Evolutionary conservation across 2,797 vertebrate species (phyloP).

Genomic region (Sebastolobus altivelis): DNA sequence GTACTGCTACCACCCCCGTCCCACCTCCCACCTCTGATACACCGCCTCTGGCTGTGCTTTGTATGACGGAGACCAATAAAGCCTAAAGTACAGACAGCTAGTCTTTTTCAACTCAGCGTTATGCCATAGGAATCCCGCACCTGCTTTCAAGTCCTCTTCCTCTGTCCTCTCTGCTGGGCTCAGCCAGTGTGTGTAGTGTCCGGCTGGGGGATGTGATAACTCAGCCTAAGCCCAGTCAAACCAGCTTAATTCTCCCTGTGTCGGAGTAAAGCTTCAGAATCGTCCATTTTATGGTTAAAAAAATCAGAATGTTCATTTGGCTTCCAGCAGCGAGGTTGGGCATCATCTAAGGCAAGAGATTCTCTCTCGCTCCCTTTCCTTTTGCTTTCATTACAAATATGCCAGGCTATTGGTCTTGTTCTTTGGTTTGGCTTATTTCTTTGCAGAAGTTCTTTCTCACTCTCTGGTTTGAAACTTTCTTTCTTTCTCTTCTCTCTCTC

Average conservation of each 20-base stretch:
- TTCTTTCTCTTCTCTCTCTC: conserved; percentile 20
- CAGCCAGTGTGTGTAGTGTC: conserved; percentile 71
- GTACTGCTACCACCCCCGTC: conserved; percentile 44
- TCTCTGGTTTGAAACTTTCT: conserved; percentile 63
- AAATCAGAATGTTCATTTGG: conserved; percentile 74
- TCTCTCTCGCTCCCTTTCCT: conserved; percentile 47
- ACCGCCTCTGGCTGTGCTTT: conserved; percentile 73
- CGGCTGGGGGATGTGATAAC: conserved; percentile 83
- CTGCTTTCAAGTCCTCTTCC: conserved; percentile 77
- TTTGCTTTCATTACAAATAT: conserved; percentile 69
- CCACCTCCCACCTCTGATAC: conserved; percentile 63
- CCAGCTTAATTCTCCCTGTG: conserved; percentile 80
- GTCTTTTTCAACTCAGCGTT: conserved; percentile 79
- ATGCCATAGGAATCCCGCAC: conserved; percentile 73
- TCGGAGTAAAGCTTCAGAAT: conserved; percentile 76
- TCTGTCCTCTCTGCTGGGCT: conserved; percentile 66
- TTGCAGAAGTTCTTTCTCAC: conserved; percentile 52
- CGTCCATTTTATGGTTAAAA: conserved; percentile 70
- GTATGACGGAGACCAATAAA: conserved; percentile 77
- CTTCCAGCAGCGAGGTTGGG: conserved; percentile 70
- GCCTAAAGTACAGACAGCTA: conserved; percentile 72
- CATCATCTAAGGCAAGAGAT: conserved; percentile 66
- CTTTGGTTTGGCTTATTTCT: conserved; percentile 58
- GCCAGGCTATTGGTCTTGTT: conserved; percentile 57
- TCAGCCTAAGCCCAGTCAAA: conserved; percentile 78